Conservation (phyloP, 2,797 vertebrate genomes). For the Oreochromis grahami region DNA sequence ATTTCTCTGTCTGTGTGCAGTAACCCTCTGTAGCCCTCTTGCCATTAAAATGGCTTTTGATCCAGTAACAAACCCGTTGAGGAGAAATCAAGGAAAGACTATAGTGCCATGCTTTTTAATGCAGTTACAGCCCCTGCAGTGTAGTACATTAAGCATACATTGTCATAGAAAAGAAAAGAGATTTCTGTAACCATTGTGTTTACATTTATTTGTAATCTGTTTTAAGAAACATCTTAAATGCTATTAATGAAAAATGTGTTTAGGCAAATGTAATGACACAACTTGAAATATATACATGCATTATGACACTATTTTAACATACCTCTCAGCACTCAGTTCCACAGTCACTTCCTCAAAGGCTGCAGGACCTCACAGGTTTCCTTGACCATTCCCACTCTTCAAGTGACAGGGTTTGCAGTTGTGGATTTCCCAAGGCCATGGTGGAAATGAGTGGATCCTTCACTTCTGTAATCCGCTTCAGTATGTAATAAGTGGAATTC, state of each 20-base stretch:
- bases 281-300: neutral
- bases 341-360: neutral
- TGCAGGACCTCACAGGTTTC: neutral
- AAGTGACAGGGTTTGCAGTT: neutral
- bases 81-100: neutral
- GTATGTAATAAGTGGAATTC: neutral
- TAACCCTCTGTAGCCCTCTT: neutral
- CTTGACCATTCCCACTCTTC: neutral
- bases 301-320: neutral
- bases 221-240: neutral
- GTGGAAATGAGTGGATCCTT: neutral
- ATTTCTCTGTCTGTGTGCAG: neutral
- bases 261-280: neutral
- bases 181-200: neutral
- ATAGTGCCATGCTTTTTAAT: neutral
- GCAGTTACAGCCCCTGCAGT: neutral
- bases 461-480: neutral
- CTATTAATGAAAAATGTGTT: neutral
- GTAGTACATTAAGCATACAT: neutral
- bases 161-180: neutral
- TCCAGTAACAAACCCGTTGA: neutral
- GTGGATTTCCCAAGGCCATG: neutral
- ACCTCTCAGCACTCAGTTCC: neutral
- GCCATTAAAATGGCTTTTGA: neutral
- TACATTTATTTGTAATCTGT: neutral